Evolutionary conservation across 1,140 invertebrate species (phyloP), one percentile per base, ranked within the genome.

Genomic region (Philotrypesis tridentata): DNA sequence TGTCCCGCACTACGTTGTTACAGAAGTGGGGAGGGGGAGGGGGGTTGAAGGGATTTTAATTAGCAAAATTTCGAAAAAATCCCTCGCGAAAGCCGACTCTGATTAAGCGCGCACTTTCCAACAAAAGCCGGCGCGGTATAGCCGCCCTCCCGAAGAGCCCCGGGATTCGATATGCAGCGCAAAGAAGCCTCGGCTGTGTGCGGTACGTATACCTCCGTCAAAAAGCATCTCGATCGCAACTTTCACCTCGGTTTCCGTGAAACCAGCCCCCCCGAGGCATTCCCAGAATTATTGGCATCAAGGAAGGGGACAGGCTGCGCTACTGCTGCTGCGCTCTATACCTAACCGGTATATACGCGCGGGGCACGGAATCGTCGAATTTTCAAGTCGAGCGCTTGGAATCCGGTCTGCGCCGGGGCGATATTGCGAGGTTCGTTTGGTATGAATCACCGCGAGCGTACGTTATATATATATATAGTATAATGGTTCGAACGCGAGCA

Each of bases 341-440:
- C n/a, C n/a, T n/a, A n/a, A n/a, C n/a, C n/a, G n/a, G n/a, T n/a
- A n/a, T n/a, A n/a, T n/a, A n/a, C n/a, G n/a, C n/a, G n/a, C n/a
- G n/a, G n/a, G 8, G 67, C 67, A 21, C 7, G 8, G 67, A 68
- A 68, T 68, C 29, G 67, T 37, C 37, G 68, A 71, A 71, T 71
- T 71, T 71, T 71, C 68, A 17, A 43, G 37, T 43, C 33, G 68
- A 43, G 12, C 37, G 37, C 68, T 11, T 71, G 68, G 68, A 71
- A 71, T 71, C n/a, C 68, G 23, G 68, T 71, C 48, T 25, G 63
- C 67, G 67, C 67, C n/a, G 55, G 4, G n/a, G 17, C 68, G 68
- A 71, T 71, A 71, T 23, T 29, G 8, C 68, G 68, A 71, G 68
- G 33, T 40, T 71, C 68, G 68, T 71, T 71, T 71, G 68, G 68